Conservation (phyloP, 2,113 vertebrate genomes). For the Emydocephalus ijimae region DNA sequence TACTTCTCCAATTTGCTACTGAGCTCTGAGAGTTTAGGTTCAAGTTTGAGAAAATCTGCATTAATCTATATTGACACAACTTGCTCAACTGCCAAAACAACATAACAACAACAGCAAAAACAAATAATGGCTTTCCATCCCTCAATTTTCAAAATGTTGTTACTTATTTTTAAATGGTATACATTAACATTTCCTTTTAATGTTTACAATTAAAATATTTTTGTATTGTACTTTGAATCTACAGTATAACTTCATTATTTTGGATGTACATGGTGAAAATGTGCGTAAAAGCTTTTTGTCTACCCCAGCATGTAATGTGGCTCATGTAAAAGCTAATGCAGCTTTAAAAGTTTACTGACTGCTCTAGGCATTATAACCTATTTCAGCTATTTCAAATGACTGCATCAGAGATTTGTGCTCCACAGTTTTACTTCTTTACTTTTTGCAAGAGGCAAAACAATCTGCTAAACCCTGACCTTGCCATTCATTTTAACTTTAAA, state of each 20-base stretch:
- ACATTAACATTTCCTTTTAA: background rate
- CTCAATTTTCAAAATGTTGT: background rate
- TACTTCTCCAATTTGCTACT: background rate
- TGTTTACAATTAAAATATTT: background rate
- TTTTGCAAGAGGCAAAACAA: background rate
- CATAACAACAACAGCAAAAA: background rate
- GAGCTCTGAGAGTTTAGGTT: background rate
- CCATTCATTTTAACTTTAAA: background rate
- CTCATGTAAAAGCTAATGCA: slow-evolving; percentile 13
- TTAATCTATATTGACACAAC: background rate
- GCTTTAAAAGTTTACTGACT: background rate
- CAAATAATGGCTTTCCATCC: background rate
- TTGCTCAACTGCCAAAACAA: background rate
- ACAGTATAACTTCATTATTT: background rate
- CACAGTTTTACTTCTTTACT: background rate
- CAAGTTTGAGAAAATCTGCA: background rate
- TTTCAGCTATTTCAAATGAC: background rate
- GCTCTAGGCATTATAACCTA: slow-evolving; percentile 4
- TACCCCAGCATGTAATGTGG: background rate
- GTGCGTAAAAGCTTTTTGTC: background rate
- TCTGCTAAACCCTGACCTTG: background rate
- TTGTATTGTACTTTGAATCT: background rate
- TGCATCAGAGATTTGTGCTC: slow-evolving; percentile 2
- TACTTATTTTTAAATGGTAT: background rate
- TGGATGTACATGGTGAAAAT: background rate